A percentile compares a stretch with the other conserved stretches of the same genome.
phyloP scores from a whole-genome alignment of 37 sponge, comb jelly and placozoan species.

The Amphimedon queenslandica region DNA sequence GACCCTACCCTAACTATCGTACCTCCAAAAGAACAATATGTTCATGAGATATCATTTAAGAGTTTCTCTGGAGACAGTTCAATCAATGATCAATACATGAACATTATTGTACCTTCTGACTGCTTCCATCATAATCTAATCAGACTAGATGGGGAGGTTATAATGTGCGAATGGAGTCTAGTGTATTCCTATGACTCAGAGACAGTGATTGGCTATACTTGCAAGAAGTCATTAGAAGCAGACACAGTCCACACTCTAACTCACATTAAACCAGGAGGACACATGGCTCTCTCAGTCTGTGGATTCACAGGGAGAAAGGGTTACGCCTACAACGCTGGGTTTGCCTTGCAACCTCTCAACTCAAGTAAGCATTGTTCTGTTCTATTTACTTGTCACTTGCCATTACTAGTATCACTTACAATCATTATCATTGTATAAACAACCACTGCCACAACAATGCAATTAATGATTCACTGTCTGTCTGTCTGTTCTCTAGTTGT shows the following conservation, averaged over 20 bases:
- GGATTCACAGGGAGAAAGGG: slow-evolving; percentile 1
- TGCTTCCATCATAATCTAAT: not conserved
- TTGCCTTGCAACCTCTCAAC: not conserved
- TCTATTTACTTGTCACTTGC: no score
- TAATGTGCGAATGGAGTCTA: slow-evolving; percentile 3
- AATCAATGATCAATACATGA: not conserved
- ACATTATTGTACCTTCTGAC: not conserved
- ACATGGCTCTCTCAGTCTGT: slow-evolving; percentile 7
- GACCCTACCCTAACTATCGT: slow-evolving; percentile 14
- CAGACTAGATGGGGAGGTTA: not conserved
- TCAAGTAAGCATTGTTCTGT: not conserved
- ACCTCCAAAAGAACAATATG: slow-evolving; percentile 15
- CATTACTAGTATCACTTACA: no score
- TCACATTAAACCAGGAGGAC: not conserved
- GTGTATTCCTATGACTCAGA: not conserved
- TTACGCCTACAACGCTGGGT: not conserved
- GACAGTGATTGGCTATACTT: slow-evolving; percentile 9
- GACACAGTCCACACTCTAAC: not conserved
- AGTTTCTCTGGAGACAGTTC: no score
- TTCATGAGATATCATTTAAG: not conserved
- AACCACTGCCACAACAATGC: no score
- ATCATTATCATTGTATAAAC: no score
- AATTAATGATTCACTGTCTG: no score
- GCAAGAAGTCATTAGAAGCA: not conserved
- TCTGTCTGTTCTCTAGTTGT: no score